A percentile compares a stretch with the other conserved stretches of the same genome.
phyloP scores from a whole-genome alignment of 2,113 vertebrate species.

The Cyphomyrus plagiostoma region DNA sequence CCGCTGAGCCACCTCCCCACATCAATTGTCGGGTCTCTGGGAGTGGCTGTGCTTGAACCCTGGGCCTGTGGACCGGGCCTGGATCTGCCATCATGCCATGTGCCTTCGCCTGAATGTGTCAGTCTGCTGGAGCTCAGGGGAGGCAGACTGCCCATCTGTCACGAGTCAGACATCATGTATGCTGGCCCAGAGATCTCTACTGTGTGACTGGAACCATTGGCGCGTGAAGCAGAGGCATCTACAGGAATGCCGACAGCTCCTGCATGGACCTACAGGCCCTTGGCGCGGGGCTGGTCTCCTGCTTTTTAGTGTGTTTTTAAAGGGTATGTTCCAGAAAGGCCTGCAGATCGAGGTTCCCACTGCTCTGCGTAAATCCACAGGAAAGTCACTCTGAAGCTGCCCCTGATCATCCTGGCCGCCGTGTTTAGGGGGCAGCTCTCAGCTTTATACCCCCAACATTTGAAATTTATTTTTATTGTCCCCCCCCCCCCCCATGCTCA shows the following conservation, averaged over 20 bases:
- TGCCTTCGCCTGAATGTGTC: not conserved
- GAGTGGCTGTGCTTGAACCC: not conserved
- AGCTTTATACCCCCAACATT: not conserved
- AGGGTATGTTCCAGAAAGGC: not conserved
- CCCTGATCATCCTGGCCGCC: not conserved
- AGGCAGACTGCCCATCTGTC: not conserved
- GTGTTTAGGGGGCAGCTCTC: not conserved
- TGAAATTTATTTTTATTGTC: not conserved
- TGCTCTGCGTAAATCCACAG: not conserved
- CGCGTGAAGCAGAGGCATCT: not conserved
- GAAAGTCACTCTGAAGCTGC: not conserved
- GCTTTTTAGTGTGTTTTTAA: not conserved
- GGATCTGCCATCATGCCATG: not conserved
- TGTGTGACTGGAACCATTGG: not conserved
- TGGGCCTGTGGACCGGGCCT: not conserved
- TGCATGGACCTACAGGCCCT: not conserved
- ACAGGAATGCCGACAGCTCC: not conserved
- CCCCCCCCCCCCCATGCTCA: not conserved
- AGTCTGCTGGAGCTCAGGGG: not conserved
- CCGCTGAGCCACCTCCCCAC: not conserved
- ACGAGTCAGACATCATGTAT: not conserved
- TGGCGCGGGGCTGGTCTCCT: not conserved
- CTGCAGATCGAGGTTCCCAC: not conserved
- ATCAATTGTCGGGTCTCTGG: not conserved
- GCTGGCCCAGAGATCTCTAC: not conserved